These are phyloP conservation scores for Iguana delicatissima DNA, from an alignment of 2,797 vertebrate species.

Conservation along the genomic window DNA sequence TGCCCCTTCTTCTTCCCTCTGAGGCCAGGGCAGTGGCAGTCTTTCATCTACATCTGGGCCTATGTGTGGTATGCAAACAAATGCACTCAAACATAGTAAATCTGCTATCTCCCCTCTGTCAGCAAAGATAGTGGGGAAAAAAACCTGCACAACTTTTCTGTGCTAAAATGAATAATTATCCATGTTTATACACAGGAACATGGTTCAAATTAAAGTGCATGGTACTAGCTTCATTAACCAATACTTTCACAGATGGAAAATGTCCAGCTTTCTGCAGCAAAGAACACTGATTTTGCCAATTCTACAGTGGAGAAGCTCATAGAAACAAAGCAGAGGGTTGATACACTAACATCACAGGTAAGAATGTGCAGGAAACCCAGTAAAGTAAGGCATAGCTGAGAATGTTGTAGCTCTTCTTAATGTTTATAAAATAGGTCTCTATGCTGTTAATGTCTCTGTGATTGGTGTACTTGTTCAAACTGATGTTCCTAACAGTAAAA, in stretches of 20 bases:
- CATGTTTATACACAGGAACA: neutral
- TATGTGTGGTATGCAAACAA: neutral
- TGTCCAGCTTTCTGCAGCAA: slow-evolving; percentile 79
- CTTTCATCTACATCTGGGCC: no score
- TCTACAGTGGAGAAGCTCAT: slow-evolving; percentile 83
- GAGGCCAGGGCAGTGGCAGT: no score
- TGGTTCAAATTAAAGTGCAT: neutral
- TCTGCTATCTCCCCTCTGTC: neutral
- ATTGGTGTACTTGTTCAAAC: neutral
- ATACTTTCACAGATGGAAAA: slow-evolving; percentile 82
- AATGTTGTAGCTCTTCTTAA: neutral
- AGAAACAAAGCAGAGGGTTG: slow-evolving; percentile 75
- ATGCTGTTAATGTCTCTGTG: neutral
- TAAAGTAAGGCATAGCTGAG: slow-evolving; percentile 46
- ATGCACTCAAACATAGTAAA: neutral
- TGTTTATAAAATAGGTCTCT: neutral
- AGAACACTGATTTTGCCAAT: slow-evolving; percentile 74
- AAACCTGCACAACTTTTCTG: neutral
- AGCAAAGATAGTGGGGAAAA: neutral
- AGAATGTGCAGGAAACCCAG: slow-evolving; percentile 81
- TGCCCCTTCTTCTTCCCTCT: no score
- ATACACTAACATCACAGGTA: slow-evolving; percentile 80
- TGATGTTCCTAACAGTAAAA: neutral
- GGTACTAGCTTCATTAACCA: slow-evolving; percentile 14
- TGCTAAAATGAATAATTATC: neutral